Percentiles rank a stretch among this genome's conserved stretches.
phyloP scores from a whole-genome alignment of 2,888 invertebrate genomes.

The Agrilus cyanescens region DNA sequence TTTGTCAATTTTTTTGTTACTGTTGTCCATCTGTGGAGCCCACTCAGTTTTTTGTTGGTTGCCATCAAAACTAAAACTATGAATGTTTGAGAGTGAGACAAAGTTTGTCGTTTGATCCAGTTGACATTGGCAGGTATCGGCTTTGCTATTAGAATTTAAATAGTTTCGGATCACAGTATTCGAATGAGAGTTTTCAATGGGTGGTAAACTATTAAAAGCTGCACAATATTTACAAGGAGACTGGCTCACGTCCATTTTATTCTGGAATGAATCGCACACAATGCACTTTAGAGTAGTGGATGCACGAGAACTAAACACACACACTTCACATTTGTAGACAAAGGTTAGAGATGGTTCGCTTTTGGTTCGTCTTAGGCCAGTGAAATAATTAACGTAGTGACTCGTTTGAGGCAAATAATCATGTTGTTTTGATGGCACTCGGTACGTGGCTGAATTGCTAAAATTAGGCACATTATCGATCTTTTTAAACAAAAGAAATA shows the following conservation, averaged over 20 bases:
- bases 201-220: conserved; percentile 22
- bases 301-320: conserved; percentile 15
- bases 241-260: conserved; percentile 31
- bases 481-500: conserved; percentile 2
- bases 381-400: background rate
- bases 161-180: conserved; percentile 22
- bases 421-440: too few species aligned
- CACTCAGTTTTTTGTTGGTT: conserved; percentile 25
- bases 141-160: conserved; percentile 25
- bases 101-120: conserved; percentile 23
- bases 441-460: background rate
- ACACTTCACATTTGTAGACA: conserved; percentile 17
- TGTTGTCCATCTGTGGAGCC: conserved; percentile 25
- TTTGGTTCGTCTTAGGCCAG: conserved; percentile 7
- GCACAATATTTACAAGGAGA: conserved; percentile 33
- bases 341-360: conserved; percentile 17
- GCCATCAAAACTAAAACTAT: conserved; percentile 32
- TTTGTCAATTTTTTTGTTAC: conserved; percentile 27
- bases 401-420: too few species aligned
- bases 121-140: conserved; percentile 27
- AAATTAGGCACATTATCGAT: conserved; percentile 1
- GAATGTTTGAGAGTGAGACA: conserved; percentile 30
- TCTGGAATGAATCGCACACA: conserved; percentile 24
- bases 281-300: conserved; percentile 22
- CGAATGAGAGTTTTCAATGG: conserved; percentile 27